A percentile compares a stretch with the other conserved stretches of the same genome.
Evolutionary conservation across 2,113 vertebrate species (phyloP).

Genomic region (Heteronetta atricapilla): DNA sequence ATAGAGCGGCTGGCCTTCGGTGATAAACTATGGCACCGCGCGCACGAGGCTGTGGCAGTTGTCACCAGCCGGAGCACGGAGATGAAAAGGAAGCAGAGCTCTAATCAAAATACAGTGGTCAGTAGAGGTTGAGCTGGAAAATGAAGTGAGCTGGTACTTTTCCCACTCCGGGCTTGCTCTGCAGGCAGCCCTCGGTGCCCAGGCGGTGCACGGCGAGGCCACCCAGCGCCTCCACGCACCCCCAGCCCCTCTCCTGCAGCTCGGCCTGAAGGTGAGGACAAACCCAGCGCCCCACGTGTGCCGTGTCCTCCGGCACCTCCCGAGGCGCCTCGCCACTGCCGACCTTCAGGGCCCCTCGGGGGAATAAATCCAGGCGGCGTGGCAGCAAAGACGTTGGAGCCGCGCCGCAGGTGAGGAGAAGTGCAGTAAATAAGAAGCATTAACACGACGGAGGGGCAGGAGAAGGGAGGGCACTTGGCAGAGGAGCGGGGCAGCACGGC

Average conservation of each 20-base stretch:
- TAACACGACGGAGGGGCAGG: background rate
- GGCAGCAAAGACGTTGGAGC: rapidly evolving
- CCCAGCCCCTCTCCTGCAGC: background rate
- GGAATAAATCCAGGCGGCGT: background rate
- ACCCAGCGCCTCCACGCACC: rapidly evolving
- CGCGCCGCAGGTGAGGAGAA: rapidly evolving
- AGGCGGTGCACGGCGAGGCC: rapidly evolving
- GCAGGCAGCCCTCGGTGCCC: background rate
- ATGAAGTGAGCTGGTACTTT: constrained; percentile 45
- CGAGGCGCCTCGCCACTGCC: background rate
- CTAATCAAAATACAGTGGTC: constrained; percentile 70
- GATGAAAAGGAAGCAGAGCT: constrained; percentile 61
- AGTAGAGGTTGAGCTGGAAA: constrained; percentile 39
- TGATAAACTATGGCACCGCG: constrained; percentile 59
- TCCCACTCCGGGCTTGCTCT: background rate
- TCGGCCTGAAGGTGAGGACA: background rate
- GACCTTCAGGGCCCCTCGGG: background rate
- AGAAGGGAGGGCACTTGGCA: rapidly evolving
- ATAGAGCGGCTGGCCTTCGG: constrained; percentile 67
- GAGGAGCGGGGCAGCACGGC: rapidly evolving
- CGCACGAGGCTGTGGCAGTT: constrained; percentile 29
- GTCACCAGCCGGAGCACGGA: constrained; percentile 13
- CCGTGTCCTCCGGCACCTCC: background rate
- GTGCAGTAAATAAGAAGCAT: background rate
- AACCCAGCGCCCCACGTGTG: rapidly evolving